Conservation (phyloP, 2,888 invertebrate genomes). For the Caenorhabditis wallacei region DNA sequence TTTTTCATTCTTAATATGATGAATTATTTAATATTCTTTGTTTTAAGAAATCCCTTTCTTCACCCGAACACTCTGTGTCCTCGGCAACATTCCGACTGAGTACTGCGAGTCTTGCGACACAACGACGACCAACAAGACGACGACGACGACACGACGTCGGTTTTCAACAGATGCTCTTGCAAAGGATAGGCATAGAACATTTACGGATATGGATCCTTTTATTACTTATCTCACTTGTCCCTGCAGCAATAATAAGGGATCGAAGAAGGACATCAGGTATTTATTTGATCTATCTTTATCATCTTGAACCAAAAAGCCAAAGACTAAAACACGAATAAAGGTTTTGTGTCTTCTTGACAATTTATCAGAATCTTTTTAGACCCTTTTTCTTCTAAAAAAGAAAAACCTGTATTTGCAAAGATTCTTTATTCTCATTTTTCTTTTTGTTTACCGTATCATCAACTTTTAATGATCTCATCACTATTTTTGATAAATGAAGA, state of each 20-base stretch:
- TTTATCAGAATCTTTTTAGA: not conserved
- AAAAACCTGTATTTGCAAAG: conserved; percentile 21
- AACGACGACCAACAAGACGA: conserved; percentile 50
- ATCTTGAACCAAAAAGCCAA: not conserved
- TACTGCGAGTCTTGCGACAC: conserved; percentile 45
- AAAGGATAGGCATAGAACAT: conserved; percentile 70
- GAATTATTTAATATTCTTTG: not conserved
- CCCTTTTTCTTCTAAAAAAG: not conserved
- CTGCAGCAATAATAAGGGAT: conserved; percentile 50
- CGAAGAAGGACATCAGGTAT: conserved; percentile 54
- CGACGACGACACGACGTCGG: conserved; percentile 57
- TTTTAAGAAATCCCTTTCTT: conserved; percentile 31
- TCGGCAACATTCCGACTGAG: conserved; percentile 32
- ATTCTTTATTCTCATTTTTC: not conserved
- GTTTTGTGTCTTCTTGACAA: not conserved
- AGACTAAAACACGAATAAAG: conserved; percentile 27
- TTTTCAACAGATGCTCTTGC: conserved; percentile 67
- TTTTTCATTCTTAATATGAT: conserved; percentile 24
- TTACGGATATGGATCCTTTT: conserved; percentile 65
- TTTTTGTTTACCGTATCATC: conserved; percentile 17
- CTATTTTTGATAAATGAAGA: conserved; percentile 10
- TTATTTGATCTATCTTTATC: not conserved
- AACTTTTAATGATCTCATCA: conserved; percentile 25
- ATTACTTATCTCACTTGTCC: conserved; percentile 57
- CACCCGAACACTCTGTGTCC: conserved; percentile 28